phyloP scores from a whole-genome alignment of 2,888 invertebrate genomes.

The Lysandra bellargus region DNA sequence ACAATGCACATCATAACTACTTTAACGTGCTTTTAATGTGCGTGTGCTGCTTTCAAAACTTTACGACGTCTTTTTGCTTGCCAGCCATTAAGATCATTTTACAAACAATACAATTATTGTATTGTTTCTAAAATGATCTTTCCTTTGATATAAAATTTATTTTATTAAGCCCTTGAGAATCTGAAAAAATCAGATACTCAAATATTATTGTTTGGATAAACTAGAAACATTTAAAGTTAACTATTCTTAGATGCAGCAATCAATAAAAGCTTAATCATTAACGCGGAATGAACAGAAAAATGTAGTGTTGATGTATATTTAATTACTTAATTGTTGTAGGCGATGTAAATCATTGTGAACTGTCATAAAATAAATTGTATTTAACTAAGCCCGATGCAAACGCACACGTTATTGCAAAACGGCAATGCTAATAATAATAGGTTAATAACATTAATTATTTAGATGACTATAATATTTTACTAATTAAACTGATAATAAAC shows the following conservation, averaged over 20 bases:
- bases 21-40: constrained; percentile 30
- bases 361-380: background rate
- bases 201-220: too few species aligned
- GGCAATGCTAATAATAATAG: background rate
- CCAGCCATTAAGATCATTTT: background rate
- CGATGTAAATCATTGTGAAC: background rate
- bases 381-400: background rate
- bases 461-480: background rate
- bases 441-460: background rate
- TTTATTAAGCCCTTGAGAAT: too few species aligned
- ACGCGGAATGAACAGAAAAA: background rate
- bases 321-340: constrained; percentile 22
- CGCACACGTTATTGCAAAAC: background rate
- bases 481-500: background rate
- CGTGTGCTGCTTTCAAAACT: constrained; percentile 26
- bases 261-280: background rate
- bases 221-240: too few species aligned
- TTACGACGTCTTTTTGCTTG: constrained; percentile 18
- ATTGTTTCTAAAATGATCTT: background rate
- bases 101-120: background rate
- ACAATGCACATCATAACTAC: constrained; percentile 32
- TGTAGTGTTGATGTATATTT: constrained; percentile 8
- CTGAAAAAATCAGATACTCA: too few species aligned
- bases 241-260: too few species aligned
- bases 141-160: background rate